These are phyloP conservation scores for Peromyscus attwateri DNA, from an alignment of 2,797 vertebrate genomes.

Conservation along the genomic window DNA sequence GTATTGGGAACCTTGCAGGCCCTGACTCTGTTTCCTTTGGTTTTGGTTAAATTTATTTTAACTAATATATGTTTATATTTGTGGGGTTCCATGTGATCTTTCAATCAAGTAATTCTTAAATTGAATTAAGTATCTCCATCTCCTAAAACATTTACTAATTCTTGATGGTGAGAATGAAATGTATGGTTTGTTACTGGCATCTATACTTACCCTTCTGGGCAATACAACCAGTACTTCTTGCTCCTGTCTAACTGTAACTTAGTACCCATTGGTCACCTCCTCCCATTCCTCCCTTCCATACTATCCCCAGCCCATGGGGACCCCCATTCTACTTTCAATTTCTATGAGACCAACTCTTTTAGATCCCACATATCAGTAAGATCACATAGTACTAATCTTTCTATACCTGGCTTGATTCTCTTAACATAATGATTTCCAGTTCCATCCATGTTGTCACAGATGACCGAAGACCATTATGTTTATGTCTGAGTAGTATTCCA, in stretches of 20 bases:
- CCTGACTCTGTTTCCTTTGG: conserved; percentile 23
- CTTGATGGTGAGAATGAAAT: not conserved
- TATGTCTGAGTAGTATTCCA: not conserved
- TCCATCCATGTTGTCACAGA: not conserved
- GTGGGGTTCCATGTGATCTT: not conserved
- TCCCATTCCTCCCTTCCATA: not conserved
- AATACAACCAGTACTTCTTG: not conserved
- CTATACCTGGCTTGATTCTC: not conserved
- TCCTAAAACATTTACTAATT: not conserved
- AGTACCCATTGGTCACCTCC: not conserved
- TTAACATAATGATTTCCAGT: not conserved
- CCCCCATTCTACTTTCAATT: not conserved
- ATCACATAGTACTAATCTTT: not conserved
- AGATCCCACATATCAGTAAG: not conserved
- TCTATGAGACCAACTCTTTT: not conserved
- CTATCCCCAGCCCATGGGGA: not conserved
- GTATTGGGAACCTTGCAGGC: conserved; percentile 1
- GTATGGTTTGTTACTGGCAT: not conserved
- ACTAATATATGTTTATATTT: not conserved
- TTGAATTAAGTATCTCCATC: not conserved
- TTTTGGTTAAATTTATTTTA: conserved; percentile 10
- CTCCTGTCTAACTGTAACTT: not conserved
- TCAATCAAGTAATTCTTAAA: not conserved
- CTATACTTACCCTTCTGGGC: not conserved
- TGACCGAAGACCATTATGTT: not conserved